Base-by-base conservation (phyloP, 2,888 invertebrate genomes). In the Dryadula phaetusa region DNA sequence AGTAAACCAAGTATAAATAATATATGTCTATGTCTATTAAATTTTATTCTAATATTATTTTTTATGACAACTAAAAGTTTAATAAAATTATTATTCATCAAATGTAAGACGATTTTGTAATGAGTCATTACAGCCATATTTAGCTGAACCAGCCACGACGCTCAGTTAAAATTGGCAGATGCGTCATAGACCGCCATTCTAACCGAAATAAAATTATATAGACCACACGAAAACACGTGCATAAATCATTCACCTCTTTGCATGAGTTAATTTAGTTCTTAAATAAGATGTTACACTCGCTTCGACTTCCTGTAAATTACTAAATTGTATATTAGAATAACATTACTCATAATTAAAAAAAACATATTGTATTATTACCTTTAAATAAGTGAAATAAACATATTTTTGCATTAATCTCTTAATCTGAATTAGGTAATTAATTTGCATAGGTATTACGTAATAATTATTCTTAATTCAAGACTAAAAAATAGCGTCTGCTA, bases 41-140 rank as follows among this genome's bases (percentile, higher is more conserved):
- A 2, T 37, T 12, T 12, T 10, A 7, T 5, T 5, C 32, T n/a
- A n/a, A n/a, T n/a, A n/a, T n/a, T n/a, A n/a, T n/a, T n/a, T n/a
- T n/a, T n/a, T n/a, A n/a, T n/a, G n/a, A n/a, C n/a, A n/a, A n/a
- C n/a, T n/a, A n/a, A n/a, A n/a, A n/a, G n/a, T n/a, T n/a, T n/a
- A n/a, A n/a, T n/a, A n/a, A n/a, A n/a, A n/a, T n/a, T n/a, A n/a
- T 12, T 10, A 7, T 5, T 5, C 32, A 34, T 34, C 1, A 34
- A 34, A 34, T 34, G 4, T 37, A 37, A 37, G 37, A 37, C 37
- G 3, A 37, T 37, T 37, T 37, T 37, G 12, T 37, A 37, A 37
- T 85, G 84, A 87, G 83, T 86, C 85, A 87, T 82, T 81, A 75
- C 74, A 69, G 72, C 84, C 82, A 81, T 82, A 84, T 84, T 84